Evolutionary conservation across 2,797 vertebrate genomes (phyloP), one percentile per base, ranked within the genome.

Genomic region (Erpetoichthys calabaricus): DNA sequence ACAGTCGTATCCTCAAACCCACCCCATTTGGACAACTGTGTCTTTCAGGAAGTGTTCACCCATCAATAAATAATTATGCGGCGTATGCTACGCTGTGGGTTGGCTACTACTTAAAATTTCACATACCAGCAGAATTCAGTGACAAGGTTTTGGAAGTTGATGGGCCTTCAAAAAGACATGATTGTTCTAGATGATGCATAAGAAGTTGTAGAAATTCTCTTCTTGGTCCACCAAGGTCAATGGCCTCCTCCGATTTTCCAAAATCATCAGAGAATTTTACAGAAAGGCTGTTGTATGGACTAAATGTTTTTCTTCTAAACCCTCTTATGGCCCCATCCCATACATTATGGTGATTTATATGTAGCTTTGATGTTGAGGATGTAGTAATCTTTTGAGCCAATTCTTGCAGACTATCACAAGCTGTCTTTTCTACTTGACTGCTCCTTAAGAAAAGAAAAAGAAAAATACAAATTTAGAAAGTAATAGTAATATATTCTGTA

Each of bases 81-180:
- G n/a, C n/a, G n/a, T n/a, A n/a, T n/a, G n/a, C n/a, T n/a, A n/a
- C n/a, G n/a, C n/a, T n/a, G n/a, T n/a, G n/a, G n/a, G n/a, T n/a
- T n/a, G n/a, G n/a, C n/a, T n/a, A n/a, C n/a, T 25, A 25, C 25
- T 25, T 25, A 25, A 25, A 25, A 25, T 25, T 25, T 25, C 25
- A 25, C 25, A 25, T 10, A 52, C 25, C 51, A 9, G 51, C 9
- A 52, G 51, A 52, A 52, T 52, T 52, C 8, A 52, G 51, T 9
- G 51, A 8, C 9, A 52, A 51, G 9, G 51, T 52, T 52, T 8
- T 52, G 6, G 51, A 52, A 10, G 51, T 8, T 7, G 51, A 3
- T 52, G n/a, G 25, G n/a, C 51, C 51, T 52, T 52, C 51, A 52
- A 7, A 52, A 52, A 52, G 51, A 52, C 51, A 10, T 8, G 51